phyloP scores from a whole-genome alignment of 2,113 vertebrate species.

The Misgurnus anguillicaudatus region DNA sequence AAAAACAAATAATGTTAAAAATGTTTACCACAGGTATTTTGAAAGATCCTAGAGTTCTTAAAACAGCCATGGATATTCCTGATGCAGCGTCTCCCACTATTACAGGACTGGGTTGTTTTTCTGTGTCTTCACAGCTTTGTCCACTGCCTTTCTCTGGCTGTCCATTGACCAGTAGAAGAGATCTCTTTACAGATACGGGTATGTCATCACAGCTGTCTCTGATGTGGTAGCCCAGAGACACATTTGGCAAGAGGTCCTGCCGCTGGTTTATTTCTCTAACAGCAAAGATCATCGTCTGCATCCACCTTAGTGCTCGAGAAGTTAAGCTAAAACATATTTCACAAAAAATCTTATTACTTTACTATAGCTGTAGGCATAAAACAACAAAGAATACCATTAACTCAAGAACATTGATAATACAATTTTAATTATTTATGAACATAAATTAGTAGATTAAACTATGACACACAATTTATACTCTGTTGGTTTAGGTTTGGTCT shows the following conservation, averaged over 20 bases:
- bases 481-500: slow-evolving; percentile 60
- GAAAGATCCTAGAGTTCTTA: slow-evolving; percentile 69
- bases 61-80: slow-evolving; percentile 66
- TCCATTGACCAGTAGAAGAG: slow-evolving; percentile 69
- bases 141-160: slow-evolving; percentile 54
- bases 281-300: slow-evolving; percentile 73
- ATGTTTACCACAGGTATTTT: slow-evolving; percentile 70
- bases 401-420: not conserved
- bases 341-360: not conserved
- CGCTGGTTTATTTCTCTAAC: slow-evolving; percentile 71
- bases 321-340: slow-evolving; percentile 65
- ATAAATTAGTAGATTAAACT: not conserved
- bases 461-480: slow-evolving; percentile 68
- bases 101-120: slow-evolving; percentile 61
- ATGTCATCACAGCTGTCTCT: slow-evolving; percentile 71
- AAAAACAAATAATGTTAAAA: not conserved
- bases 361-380: too few species aligned
- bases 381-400: too few species aligned
- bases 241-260: slow-evolving; percentile 66
- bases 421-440: not conserved
- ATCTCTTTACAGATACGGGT: slow-evolving; percentile 62
- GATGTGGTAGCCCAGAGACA: slow-evolving; percentile 72
- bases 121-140: slow-evolving; percentile 52
- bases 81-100: slow-evolving; percentile 73
- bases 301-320: slow-evolving; percentile 71